Percentiles rank a stretch among this genome's conserved stretches.
Conservation (phyloP, 1,140 invertebrate species). For the Papilio machaon region DNA sequence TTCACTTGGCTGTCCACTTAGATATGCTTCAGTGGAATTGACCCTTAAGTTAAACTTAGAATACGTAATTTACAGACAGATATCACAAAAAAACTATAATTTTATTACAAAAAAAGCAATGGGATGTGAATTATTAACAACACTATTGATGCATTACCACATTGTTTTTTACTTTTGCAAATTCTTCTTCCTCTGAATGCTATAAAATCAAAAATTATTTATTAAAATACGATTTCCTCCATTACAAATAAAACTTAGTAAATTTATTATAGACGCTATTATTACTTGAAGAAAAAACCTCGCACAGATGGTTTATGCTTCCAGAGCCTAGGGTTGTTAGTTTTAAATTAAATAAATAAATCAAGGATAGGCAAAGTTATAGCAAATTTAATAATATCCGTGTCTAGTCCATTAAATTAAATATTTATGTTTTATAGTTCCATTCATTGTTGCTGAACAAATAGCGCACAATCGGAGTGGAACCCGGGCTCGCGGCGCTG, state of each 20-base stretch:
- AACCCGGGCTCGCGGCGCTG: conserved; percentile 44
- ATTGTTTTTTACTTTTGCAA: not conserved
- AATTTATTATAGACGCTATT: not conserved
- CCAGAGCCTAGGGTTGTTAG: not conserved
- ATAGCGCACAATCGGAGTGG: conserved; percentile 31
- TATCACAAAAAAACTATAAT: not conserved
- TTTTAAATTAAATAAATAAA: not conserved
- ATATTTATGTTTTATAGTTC: conserved; percentile 31
- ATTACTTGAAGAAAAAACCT: not conserved
- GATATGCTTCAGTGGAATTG: conserved; percentile 1
- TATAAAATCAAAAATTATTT: not conserved
- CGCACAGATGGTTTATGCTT: not conserved
- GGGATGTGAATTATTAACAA: not conserved
- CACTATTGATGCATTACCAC: not conserved
- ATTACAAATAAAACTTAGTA: not conserved
- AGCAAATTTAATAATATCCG: not conserved
- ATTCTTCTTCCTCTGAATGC: not conserved
- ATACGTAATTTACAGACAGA: not conserved
- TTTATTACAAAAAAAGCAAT: conserved; percentile 1
- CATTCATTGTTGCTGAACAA: conserved; percentile 36
- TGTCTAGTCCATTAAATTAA: conserved; percentile 28
- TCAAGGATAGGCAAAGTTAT: not conserved
- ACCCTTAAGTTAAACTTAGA: conserved; percentile 13
- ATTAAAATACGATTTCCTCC: not conserved
- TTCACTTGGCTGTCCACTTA: not conserved